Base-by-base conservation (phyloP, 2,113 vertebrate genomes). In the Antechinus flavipes region DNA sequence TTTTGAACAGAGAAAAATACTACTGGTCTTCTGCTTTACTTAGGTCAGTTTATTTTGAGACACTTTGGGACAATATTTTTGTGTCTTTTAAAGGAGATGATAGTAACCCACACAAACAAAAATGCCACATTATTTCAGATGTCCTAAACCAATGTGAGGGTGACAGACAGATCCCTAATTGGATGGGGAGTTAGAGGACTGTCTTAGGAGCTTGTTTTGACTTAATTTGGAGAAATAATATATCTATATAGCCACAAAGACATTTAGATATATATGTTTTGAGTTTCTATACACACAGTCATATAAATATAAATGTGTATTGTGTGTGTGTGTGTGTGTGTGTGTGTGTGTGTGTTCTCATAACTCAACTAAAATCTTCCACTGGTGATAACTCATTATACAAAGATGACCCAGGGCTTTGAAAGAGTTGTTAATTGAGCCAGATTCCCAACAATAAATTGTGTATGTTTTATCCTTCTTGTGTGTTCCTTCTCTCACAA, bases 1-100 rank as follows among this genome's bases (percentile, higher is more conserved):
- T 52, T 97, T 95, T 93, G 92, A 94, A 56, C 25, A 93, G 90
- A 94, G 61, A 89, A 93, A 93, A 93, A 35, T 42, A 91, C 26
- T 89, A 91, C 91, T 55, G 93, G 54, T 54, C 54, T 42, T 95
- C 27, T 93, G 30, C 49, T 92, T 96, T 95, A 53, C 92, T 89
- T 91, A 93, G 49, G 89, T 93, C 46, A 42, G 50, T 52, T 52
- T 52, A 52, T 52, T 52, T 52, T 52, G 50, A 52, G 50, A 52
- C 50, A 52, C 50, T 11, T 52, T 52, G 50, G 9, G 50, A 52
- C 50, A 52, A 52, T 52, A 52, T 11, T 9, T 52, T 11, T 52
- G 50, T 52, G 50, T 10, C 50, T 52, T 52, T 52, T 52, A 52
- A 52, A 52, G 50, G 50, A 52, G 50, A 52, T 52, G 50, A 52